Evolutionary conservation across 2,797 vertebrate species (phyloP).

Genomic region (Garrulus glandarius): DNA sequence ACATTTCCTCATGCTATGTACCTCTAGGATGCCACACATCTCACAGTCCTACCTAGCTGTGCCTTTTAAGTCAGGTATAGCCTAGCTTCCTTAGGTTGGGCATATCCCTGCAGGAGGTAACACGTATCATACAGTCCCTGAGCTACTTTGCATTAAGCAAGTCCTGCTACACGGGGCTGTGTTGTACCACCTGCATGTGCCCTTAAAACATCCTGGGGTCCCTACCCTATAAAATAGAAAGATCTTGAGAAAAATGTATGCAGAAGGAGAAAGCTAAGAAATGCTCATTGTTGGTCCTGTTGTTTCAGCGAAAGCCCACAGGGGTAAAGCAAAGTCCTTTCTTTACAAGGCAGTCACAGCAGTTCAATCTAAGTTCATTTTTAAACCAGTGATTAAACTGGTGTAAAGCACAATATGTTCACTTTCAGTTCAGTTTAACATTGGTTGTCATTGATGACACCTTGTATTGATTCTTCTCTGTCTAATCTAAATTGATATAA

Average conservation of each 20-base stretch:
- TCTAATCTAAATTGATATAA: constrained; percentile 33
- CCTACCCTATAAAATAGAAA: background rate
- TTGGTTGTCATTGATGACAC: background rate
- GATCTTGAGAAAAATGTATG: background rate
- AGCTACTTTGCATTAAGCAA: background rate
- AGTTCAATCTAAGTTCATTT: background rate
- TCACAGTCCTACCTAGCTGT: background rate
- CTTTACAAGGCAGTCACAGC: background rate
- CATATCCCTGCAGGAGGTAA: background rate
- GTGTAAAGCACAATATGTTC: background rate
- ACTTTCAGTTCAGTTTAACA: background rate
- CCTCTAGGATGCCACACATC: background rate
- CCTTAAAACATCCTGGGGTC: background rate
- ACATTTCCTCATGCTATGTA: background rate
- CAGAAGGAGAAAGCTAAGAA: background rate
- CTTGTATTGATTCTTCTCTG: constrained; percentile 22
- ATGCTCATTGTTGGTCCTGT: background rate
- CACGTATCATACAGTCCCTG: background rate
- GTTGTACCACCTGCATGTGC: background rate
- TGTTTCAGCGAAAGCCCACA: background rate
- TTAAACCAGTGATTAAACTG: background rate
- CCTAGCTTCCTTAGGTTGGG: background rate
- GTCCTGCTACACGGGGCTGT: rapidly evolving
- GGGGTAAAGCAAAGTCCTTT: background rate
- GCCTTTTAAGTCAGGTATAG: background rate